Evolutionary conservation across 2,113 vertebrate genomes (phyloP), one percentile per base, ranked within the genome.

Genomic region (Erythrocercus mccallii): DNA sequence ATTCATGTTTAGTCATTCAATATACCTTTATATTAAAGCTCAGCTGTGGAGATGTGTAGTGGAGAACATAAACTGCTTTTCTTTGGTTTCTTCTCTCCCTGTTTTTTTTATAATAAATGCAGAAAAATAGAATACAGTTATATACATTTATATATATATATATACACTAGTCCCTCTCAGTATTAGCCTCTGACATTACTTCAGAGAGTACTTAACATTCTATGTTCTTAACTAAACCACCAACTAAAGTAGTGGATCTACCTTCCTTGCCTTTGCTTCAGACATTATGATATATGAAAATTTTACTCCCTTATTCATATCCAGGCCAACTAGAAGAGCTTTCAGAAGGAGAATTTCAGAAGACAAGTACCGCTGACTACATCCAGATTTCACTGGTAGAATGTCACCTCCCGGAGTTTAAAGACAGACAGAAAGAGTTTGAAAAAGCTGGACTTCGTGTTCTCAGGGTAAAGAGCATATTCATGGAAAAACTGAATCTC

Each of bases 401-500:
- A 8, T 38, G 66, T 2, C 8, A 90, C 30, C 65, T 81, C 44
- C 86, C 68, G 45, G 83, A 91, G 60, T 66, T 90, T 7, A 95
- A 88, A 28, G 21, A 97, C 10, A 94, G 9, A 89, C 24, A 45
- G 21, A 61, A 57, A 38, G 16, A 45, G 31, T 96, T 98, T 38
- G 72, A 44, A 86, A 93, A 81, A 47, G 54, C 38, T 16, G 90
- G 95, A 23, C 97, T 99, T 71, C 4, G 0, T 2, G 24, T 98
- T 74, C 21, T 97, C 48, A 98, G 98, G 98, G 98, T 98, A 98
- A 95, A 79, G 44, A 94, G 19, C 4, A 22, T 47, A 81, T 64
- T 81, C 0, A 30, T 56, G 42, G 37, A 40, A 61, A 91, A 93
- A 50, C n/a, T 57, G 25, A 74, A 73, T 83, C 44, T 90, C 24